Base-by-base conservation (phyloP, 2,113 vertebrate genomes). In the Prietella phreatophila region DNA sequence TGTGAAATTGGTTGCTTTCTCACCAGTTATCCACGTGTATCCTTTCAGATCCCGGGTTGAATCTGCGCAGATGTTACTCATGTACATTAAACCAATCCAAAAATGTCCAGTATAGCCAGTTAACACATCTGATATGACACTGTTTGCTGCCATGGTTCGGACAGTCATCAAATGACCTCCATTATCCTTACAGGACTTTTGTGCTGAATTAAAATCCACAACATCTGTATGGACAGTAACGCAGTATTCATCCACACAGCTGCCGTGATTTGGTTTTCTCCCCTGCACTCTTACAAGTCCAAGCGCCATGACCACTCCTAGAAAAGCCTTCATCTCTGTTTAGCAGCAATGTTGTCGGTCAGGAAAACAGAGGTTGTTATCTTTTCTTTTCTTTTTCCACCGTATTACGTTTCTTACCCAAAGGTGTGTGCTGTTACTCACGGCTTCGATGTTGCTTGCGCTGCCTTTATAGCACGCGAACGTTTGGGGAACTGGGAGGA, bases 61-160 rank as follows among this genome's bases (percentile, higher is more conserved):
- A 53, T 85, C 42, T 9, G 84, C 5, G 71, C 92, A 91, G 22
- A 13, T 17, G 9, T 50, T 87, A 39, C 3, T 39, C 0, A 0
- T 90, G 19, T 92, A 86, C 47, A 14, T 71, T 50, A 95, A 85
- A 22, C 94, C 95, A 80, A 96, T 92, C 95, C 95, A 96, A 78
- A 93, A 93, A 1, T 85, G 36, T 17, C 93, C 93, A 2, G 50
- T 53, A 0, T 56, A 1, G 82, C 82, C 91, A 0, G 85, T 84
- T 36, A 94, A 0, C 67, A 95, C 9, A 6, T 90, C 7, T 0
- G 4, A 13, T 1, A 96, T 33, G 0, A 73, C 30, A 1, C 89
- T 86, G 10, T 89, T 87, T 0, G 83, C 80, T 0, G 22, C 85
- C 0, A 71, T 36, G 0, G 92, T 91, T 56, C 91, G 92, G 47